phyloP scores from a whole-genome alignment of 2,888 invertebrate species.

The Smittia aterrima region DNA sequence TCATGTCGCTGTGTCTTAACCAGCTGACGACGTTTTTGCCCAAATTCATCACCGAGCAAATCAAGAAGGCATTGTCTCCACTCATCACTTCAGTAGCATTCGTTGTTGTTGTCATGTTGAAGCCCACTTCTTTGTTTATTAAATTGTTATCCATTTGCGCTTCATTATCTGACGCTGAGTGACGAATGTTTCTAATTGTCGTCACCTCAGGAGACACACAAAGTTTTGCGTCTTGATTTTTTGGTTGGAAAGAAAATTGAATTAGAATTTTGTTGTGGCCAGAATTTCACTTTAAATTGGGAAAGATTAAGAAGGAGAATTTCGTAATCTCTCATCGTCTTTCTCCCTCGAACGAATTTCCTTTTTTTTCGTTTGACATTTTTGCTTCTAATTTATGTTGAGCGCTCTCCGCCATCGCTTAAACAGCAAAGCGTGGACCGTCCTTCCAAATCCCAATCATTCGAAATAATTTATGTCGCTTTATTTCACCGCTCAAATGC shows the following conservation, averaged over 20 bases:
- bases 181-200: too few species aligned
- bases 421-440: neutral
- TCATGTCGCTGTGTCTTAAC: conserved; percentile 26
- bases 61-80: conserved; percentile 12
- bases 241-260: neutral
- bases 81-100: neutral
- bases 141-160: conserved; percentile 1
- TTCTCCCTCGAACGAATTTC: neutral
- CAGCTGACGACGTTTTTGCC: conserved; percentile 18
- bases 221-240: neutral
- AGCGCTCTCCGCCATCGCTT: neutral
- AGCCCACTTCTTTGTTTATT: neutral
- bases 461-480: conserved; percentile 8
- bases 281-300: neutral
- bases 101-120: neutral
- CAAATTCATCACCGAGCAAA: conserved; percentile 14
- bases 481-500: conserved; percentile 34
- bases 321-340: neutral
- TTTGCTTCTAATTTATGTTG: neutral
- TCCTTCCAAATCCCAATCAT: neutral
- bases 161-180: neutral
- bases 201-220: too few species aligned
- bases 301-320: too few species aligned
- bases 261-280: neutral
- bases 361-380: neutral